Conservation (phyloP, 2,113 vertebrate species). For the Salvator merianae region DNA sequence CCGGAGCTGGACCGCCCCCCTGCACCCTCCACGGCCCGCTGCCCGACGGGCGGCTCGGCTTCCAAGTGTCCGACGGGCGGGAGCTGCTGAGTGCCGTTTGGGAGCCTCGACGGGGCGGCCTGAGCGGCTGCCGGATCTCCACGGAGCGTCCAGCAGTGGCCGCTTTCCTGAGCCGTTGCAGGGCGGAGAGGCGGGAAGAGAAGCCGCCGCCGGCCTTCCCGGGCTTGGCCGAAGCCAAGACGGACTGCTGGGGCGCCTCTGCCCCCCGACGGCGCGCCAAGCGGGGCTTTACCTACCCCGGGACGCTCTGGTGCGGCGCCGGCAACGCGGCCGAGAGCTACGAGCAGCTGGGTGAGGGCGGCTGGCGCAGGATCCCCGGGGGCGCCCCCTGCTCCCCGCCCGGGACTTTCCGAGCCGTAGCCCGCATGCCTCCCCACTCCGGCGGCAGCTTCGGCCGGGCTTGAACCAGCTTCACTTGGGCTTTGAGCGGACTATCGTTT, state of each 20-base stretch:
- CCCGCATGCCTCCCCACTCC: background rate
- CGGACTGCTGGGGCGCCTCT: conserved; percentile 51
- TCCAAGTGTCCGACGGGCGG: conserved; percentile 74
- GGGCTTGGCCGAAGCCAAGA: conserved; percentile 47
- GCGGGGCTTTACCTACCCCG: conserved; percentile 84
- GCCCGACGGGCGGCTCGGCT: background rate
- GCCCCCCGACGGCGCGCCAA: conserved; percentile 63
- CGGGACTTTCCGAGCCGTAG: no score
- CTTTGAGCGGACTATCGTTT: no score
- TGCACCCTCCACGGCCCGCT: background rate
- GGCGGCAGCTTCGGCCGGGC: background rate
- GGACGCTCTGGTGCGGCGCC: conserved; percentile 83
- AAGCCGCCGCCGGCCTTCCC: background rate
- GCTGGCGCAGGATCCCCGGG: background rate
- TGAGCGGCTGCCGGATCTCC: background rate
- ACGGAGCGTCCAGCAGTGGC: conserved; percentile 59
- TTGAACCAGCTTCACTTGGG: background rate
- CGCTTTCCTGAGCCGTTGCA: conserved; percentile 72
- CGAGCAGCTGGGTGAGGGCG: conserved; percentile 76
- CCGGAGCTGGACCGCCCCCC: no score
- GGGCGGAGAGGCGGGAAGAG: conserved; percentile 17
- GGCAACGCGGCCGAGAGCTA: conserved; percentile 83
- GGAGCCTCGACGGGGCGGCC: conserved; percentile 34
- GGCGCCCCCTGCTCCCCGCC: background rate
- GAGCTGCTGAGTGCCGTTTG: conserved; percentile 66